Percentiles rank a stretch among this genome's conserved stretches.
phyloP scores from a whole-genome alignment of 1,140 invertebrate species.

The Ceratosolen fusciceps region DNA sequence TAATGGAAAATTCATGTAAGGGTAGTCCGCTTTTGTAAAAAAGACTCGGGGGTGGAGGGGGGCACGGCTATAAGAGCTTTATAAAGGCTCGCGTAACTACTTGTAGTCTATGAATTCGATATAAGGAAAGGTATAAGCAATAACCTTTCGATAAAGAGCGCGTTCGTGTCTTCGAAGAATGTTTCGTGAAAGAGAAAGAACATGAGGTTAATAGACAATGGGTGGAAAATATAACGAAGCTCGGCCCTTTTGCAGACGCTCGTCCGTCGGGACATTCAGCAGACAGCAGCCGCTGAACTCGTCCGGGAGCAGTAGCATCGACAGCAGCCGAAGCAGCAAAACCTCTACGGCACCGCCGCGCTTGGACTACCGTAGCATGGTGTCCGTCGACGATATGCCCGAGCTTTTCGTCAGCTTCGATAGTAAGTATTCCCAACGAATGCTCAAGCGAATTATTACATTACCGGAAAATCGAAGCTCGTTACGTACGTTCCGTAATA shows the following conservation, averaged over 20 bases:
- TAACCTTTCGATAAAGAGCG: background rate
- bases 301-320: constrained; percentile 69
- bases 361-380: constrained; percentile 91
- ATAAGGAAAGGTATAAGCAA: background rate
- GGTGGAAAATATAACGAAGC: constrained; percentile 1
- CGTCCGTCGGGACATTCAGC: constrained; percentile 85
- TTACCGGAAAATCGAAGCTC: no score
- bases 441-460: no score
- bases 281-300: constrained; percentile 73
- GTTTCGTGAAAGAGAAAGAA: background rate
- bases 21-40: no score
- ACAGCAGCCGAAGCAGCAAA: constrained; percentile 74
- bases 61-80: no score
- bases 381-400: constrained; percentile 94
- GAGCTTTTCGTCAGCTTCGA: constrained; percentile 94
- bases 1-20: no score
- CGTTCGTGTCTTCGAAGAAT: constrained; percentile 29
- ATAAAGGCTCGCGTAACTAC: no score
- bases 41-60: no score
- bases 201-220: no score
- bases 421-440: constrained; percentile 79
- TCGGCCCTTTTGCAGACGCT: constrained; percentile 75
- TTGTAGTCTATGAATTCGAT: background rate
- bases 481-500: no score
- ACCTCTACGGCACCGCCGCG: constrained; percentile 77